A percentile compares a stretch with the other conserved stretches of the same genome.
These are phyloP conservation scores for Procambarus virginalis DNA, from an alignment of 1,140 invertebrate species.

Conservation along the genomic window DNA sequence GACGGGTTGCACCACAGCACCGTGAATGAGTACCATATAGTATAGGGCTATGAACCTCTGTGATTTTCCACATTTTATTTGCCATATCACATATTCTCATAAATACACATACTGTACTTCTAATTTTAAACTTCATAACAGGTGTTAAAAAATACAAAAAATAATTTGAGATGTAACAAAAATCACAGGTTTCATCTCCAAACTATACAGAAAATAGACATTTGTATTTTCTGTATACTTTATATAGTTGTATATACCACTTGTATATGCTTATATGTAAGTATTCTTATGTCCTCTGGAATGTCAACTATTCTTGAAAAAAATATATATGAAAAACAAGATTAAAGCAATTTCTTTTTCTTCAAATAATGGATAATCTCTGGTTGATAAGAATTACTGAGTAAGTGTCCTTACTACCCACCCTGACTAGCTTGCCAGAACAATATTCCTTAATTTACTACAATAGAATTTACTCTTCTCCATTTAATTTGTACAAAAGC, in stretches of 20 bases:
- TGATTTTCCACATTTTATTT: background rate
- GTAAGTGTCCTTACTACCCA: background rate
- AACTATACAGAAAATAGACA: background rate
- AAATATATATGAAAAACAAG: too few relatives aligned
- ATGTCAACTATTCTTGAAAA: too few relatives aligned
- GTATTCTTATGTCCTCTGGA: background rate
- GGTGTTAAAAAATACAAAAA: background rate
- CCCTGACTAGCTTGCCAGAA: background rate
- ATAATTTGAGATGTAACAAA: too few relatives aligned
- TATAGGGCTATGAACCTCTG: too few relatives aligned
- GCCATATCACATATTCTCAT: background rate
- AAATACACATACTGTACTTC: background rate
- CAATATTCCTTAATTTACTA: constrained; percentile 1
- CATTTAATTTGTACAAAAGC: background rate
- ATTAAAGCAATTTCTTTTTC: background rate
- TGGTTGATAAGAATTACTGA: background rate
- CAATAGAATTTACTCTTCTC: background rate
- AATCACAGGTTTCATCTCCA: too few relatives aligned
- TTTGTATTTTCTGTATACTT: too few relatives aligned
- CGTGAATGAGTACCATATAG: too few relatives aligned
- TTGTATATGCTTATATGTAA: too few relatives aligned
- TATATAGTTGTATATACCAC: too few relatives aligned
- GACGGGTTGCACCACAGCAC: too few relatives aligned
- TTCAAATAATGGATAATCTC: background rate
- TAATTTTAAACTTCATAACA: background rate